Conservation (phyloP, 2,888 invertebrate species). For the Cepaea hortensis region DNA sequence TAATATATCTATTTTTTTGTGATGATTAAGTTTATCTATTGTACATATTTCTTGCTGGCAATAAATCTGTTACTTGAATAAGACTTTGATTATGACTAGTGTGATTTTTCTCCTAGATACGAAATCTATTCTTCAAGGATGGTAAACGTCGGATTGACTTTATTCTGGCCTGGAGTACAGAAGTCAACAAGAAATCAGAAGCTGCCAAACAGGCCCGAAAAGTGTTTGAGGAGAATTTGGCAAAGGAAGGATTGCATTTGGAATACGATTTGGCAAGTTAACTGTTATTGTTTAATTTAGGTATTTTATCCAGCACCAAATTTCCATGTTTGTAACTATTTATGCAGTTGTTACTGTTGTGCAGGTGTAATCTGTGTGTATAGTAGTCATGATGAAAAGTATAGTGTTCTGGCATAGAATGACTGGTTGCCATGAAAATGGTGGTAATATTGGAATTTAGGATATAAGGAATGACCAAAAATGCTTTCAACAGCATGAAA, state of each 20-base stretch:
- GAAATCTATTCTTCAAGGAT: slow-evolving; percentile 72
- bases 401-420: too few species aligned
- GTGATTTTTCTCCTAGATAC: slow-evolving; percentile 61
- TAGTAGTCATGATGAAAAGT: too few species aligned
- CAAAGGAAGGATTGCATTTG: slow-evolving; percentile 88
- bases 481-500: too few species aligned
- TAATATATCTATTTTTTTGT: too few species aligned
- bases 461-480: too few species aligned
- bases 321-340: background rate
- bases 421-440: too few species aligned
- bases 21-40: too few species aligned
- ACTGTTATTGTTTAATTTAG: background rate
- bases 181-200: slow-evolving; percentile 82
- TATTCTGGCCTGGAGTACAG: slow-evolving; percentile 83
- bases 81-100: background rate
- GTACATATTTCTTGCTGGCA: too few species aligned
- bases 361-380: too few species aligned
- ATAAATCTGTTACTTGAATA: background rate
- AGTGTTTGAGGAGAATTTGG: slow-evolving; percentile 86
- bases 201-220: slow-evolving; percentile 74
- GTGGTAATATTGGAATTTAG: too few species aligned
- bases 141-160: slow-evolving; percentile 87
- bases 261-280: slow-evolving; percentile 82
- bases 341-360: background rate
- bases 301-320: background rate